Evolutionary conservation across 2,113 vertebrate genomes (phyloP).

Genomic region (Gallinago undulata): DNA sequence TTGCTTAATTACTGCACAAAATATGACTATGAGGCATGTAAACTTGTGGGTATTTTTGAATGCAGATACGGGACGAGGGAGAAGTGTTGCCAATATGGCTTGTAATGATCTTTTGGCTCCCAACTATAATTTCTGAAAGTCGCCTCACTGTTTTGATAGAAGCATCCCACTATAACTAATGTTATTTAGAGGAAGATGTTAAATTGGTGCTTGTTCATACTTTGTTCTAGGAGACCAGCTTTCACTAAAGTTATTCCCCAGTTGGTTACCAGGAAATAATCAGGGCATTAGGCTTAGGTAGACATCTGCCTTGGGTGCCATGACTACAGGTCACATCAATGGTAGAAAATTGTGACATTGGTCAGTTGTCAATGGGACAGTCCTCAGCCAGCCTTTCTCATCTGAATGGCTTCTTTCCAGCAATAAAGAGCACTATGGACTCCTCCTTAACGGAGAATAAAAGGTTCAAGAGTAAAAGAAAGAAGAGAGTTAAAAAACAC

Average conservation of each 20-base stretch:
- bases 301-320: background rate
- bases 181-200: conserved; percentile 2
- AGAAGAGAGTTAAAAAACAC: background rate
- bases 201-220: conserved; percentile 2
- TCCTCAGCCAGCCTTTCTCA: background rate
- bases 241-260: background rate
- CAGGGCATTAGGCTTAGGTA: background rate
- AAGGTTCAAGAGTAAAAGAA: background rate
- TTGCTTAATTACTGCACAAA: conserved; percentile 79
- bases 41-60: conserved; percentile 43
- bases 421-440: background rate
- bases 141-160: conserved; percentile 7
- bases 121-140: conserved; percentile 27
- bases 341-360: background rate
- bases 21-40: conserved; percentile 64
- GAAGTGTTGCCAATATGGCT: conserved; percentile 44
- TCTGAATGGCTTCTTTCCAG: background rate
- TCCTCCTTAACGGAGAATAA: background rate
- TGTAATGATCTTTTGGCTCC: conserved; percentile 60
- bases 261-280: conserved; percentile 14
- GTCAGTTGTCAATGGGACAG: background rate
- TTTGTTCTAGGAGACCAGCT: background rate
- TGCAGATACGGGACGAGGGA: background rate
- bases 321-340: background rate
- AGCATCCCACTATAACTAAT: conserved; percentile 2